Conservation (phyloP, 2,113 vertebrate species). For the Tragelaphus strepsiceros region DNA sequence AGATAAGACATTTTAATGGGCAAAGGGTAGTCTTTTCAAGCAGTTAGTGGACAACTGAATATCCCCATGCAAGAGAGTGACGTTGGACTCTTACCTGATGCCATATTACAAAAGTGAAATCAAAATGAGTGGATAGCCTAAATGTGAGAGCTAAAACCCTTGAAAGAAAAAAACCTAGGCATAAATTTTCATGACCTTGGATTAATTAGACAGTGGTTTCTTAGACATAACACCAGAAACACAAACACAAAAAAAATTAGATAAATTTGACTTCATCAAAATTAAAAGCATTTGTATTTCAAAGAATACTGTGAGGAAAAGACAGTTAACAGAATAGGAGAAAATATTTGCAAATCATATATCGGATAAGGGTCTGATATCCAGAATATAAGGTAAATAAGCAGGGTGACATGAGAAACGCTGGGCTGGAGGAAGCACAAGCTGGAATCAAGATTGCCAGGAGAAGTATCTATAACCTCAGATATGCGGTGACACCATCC, state of each 20-base stretch:
- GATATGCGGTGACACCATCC: too few species aligned
- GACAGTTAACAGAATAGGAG: neutral
- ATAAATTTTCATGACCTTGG: neutral
- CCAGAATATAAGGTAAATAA: neutral
- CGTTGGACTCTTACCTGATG: neutral
- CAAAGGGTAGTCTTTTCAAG: neutral
- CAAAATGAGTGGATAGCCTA: neutral
- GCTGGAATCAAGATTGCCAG: too few species aligned
- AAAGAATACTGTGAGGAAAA: slow-evolving; percentile 23
- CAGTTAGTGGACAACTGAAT: neutral
- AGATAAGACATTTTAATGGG: neutral
- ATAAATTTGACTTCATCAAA: neutral
- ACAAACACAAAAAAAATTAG: neutral
- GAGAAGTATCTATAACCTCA: too few species aligned
- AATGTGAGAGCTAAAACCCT: neutral
- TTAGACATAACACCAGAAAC: neutral
- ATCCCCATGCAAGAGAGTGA: neutral
- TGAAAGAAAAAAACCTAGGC: neutral
- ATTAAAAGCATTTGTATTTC: neutral
- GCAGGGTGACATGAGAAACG: too few species aligned
- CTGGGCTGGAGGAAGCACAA: too few species aligned
- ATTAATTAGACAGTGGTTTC: neutral
- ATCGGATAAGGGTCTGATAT: neutral
- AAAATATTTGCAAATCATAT: neutral
- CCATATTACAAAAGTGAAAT: neutral